A percentile compares a stretch with the other conserved stretches of the same genome.
Conservation (phyloP, 2,888 invertebrate genomes). For the Himalopsyche kuldschensis region DNA sequence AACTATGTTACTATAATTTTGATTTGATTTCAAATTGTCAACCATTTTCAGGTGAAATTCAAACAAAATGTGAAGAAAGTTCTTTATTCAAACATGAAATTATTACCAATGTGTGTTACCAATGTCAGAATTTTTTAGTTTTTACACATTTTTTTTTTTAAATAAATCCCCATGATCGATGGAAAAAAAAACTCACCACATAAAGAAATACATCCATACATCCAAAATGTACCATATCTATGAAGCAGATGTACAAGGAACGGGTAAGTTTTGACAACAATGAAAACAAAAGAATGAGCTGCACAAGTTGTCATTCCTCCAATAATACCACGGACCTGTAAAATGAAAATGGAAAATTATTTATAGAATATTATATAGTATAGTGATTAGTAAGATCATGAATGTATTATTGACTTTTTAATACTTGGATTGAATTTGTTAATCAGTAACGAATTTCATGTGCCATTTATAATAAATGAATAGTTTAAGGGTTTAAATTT, state of each 20-base stretch:
- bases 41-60: too few species aligned
- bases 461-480: not conserved
- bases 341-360: slow-evolving; percentile 36
- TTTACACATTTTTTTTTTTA: too few species aligned
- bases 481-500: not conserved
- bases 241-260: slow-evolving; percentile 54
- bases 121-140: too few species aligned
- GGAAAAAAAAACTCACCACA: slow-evolving; percentile 49
- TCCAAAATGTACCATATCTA: slow-evolving; percentile 63
- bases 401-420: too few species aligned
- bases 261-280: slow-evolving; percentile 70
- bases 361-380: too few species aligned
- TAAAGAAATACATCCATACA: slow-evolving; percentile 65
- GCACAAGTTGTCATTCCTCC: slow-evolving; percentile 70
- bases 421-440: not conserved
- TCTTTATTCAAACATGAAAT: too few species aligned
- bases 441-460: not conserved
- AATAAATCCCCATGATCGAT: not conserved
- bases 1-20: too few species aligned
- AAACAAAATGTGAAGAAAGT: too few species aligned
- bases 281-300: slow-evolving; percentile 66
- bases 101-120: too few species aligned
- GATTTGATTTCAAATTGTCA: too few species aligned
- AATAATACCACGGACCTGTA: slow-evolving; percentile 65
- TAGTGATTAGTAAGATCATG: too few species aligned